Conservation (phyloP, 2,797 vertebrate species). For the Takifugu ocellatus region DNA sequence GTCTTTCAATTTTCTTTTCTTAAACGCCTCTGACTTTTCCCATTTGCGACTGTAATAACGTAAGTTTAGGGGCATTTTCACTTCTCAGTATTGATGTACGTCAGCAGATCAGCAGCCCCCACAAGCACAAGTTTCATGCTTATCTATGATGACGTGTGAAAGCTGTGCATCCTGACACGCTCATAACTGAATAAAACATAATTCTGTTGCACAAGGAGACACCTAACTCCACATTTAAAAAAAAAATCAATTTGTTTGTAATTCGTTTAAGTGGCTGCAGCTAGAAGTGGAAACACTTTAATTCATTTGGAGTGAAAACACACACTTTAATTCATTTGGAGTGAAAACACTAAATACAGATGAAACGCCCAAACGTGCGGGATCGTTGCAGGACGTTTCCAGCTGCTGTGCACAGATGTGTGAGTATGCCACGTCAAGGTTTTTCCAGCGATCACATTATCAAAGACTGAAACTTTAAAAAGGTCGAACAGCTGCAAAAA, state of each 20-base stretch:
- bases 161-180: neutral
- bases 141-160: conserved; percentile 71
- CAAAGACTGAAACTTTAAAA: neutral
- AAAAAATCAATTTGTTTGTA: neutral
- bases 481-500: neutral
- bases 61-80: no score
- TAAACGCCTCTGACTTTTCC: no score
- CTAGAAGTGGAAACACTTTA: neutral
- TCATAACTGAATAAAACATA: neutral
- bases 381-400: no score
- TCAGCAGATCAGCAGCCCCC: neutral
- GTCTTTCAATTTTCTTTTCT: no score
- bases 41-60: no score
- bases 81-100: neutral
- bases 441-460: neutral
- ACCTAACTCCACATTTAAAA: no score
- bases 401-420: neutral
- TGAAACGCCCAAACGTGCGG: neutral
- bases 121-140: conserved; percentile 6
- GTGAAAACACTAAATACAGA: neutral
- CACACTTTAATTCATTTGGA: conserved; percentile 10
- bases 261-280: neutral
- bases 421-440: conserved; percentile 70
- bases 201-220: no score
- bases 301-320: conserved; percentile 11